Evolutionary conservation across 2,113 vertebrate species (phyloP), one percentile per base, ranked within the genome.

Genomic region (Myrmophylax atrothorax): DNA sequence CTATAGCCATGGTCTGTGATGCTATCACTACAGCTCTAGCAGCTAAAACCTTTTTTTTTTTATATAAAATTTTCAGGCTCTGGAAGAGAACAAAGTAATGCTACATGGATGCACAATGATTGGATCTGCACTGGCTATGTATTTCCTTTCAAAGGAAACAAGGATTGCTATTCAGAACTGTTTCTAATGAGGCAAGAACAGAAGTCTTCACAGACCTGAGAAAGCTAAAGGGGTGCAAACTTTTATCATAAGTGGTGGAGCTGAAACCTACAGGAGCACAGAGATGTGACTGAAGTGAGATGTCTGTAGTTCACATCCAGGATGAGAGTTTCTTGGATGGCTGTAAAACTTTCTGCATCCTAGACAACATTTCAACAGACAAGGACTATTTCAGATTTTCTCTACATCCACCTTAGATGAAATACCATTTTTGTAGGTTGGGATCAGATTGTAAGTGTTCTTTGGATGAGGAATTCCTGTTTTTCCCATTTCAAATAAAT

Each of bases 171-270:
- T 87, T 92, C 77, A 87, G 69, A 77, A 68, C 49, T 64, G 20
- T 64, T 92, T 82, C 40, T 95, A 92, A 92, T 24, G 8, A 92
- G 31, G 35, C 53, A 91, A 82, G 66, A 93, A 59, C 25, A 86
- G 72, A 92, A 92, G 29, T 75, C 33, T 87, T 93, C 60, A 50
- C 38, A 84, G 64, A 80, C 37, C 24, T 49, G 38, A 4, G 4
- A 72, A 78, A 78, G 44, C 33, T 85, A 59, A 77, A 87, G 38
- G 10, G 3, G 19, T 60, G 89, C 33, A 74, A 89, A 87, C 55
- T 93, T 78, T 82, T 94, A 17, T 68, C 1, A 0, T 11, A 79
- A 74, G 10, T 18, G 3, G 24, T 29, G 7, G 52, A 87, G 20
- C 33, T 87, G 84, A 89, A 89, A 68, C 19, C 1, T 67, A 14